A percentile compares a stretch with the other conserved stretches of the same genome.
These are phyloP conservation scores for Capitulum mitella DNA, from an alignment of 2,888 invertebrate genomes.

Conservation along the genomic window DNA sequence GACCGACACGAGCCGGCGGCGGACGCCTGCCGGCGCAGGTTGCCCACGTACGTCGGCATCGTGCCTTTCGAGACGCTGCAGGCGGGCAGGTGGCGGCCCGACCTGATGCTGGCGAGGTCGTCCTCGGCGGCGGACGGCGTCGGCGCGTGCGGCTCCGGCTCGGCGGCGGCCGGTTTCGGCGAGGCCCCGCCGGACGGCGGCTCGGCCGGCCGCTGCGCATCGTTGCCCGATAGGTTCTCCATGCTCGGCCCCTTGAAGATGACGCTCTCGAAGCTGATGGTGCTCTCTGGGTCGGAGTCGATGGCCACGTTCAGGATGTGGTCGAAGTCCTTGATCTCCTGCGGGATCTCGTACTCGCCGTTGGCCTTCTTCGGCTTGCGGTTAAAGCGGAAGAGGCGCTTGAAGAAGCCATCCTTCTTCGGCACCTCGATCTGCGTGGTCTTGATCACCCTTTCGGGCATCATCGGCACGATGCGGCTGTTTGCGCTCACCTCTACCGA, in stretches of 20 bases:
- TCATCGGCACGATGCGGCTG: background rate
- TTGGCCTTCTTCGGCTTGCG: slow-evolving; percentile 7
- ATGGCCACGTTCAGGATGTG: slow-evolving; percentile 5
- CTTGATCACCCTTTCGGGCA: background rate
- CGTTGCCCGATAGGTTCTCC: slow-evolving; percentile 5
- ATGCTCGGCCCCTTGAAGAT: slow-evolving; percentile 35
- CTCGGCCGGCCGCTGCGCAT: background rate
- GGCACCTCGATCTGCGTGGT: background rate
- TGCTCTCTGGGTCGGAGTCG: slow-evolving; percentile 36
- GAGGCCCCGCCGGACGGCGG: background rate
- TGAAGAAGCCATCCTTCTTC: slow-evolving; percentile 14
- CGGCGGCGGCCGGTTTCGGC: background rate
- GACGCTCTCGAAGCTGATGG: slow-evolving; percentile 37
- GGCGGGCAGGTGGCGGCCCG: background rate
- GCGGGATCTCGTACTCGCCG: background rate
- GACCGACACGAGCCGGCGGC: background rate
- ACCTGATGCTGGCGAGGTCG: background rate
- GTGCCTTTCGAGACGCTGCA: background rate
- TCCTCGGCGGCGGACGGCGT: background rate
- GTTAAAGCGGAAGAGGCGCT: background rate
- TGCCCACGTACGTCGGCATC: background rate
- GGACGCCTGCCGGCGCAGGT: slow-evolving; percentile 2
- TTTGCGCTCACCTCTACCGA: slow-evolving; percentile 6
- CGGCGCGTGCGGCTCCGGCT: background rate
- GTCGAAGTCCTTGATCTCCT: slow-evolving; percentile 17